Evolutionary conservation across 2,797 vertebrate species (phyloP).

Genomic region (Macrochelys suwanniensis): DNA sequence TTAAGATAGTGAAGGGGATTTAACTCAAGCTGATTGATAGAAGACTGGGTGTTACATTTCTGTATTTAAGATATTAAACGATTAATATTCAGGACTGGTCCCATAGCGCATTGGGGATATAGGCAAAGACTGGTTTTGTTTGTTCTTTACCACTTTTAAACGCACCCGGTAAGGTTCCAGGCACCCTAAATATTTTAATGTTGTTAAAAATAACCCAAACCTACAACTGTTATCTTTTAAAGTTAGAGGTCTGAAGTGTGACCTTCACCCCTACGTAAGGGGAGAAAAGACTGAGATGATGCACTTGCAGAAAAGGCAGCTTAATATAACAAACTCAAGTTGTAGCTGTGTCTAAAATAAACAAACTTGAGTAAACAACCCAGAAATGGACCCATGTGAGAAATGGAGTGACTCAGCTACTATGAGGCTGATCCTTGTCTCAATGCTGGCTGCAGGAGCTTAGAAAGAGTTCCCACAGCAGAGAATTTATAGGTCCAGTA

Average conservation of each 20-base stretch:
- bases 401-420: not conserved
- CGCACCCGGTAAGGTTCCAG: not conserved
- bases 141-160: not conserved
- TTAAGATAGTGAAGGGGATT: conserved; percentile 7
- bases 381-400: not conserved
- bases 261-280: not conserved
- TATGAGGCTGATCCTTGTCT: not conserved
- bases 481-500: not conserved
- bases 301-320: not conserved
- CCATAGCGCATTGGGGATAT: not conserved
- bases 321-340: not conserved
- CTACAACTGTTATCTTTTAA: not conserved
- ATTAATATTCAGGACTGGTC: not conserved
- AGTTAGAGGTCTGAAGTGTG: not conserved
- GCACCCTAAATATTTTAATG: not conserved
- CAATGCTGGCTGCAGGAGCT: not conserved
- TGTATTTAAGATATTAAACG: not conserved
- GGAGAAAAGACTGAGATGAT: not conserved
- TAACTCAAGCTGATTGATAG: conserved; percentile 5
- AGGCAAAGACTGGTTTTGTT: not conserved
- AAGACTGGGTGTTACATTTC: not conserved
- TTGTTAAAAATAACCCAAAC: not conserved
- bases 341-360: not conserved
- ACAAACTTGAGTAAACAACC: not conserved
- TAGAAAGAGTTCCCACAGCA: not conserved